Evolutionary conservation across 2,797 vertebrate species (phyloP), one percentile per base, ranked within the genome.

Genomic region (Sebastes taczanowskii): DNA sequence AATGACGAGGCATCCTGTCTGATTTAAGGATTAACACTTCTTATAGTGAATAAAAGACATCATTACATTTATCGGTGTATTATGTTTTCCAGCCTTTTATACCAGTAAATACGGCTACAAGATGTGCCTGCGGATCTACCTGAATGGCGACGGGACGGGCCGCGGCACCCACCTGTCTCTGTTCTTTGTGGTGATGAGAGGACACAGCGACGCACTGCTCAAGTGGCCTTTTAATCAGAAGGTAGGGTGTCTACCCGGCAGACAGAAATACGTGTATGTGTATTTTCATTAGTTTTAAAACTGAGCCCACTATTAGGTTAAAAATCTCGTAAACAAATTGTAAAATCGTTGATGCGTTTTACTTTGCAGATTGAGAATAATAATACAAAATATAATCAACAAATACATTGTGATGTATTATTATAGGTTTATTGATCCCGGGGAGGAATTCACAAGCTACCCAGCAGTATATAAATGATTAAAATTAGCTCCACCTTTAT

Each of bases 191-290:
- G 97, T 99, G 92, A 99, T 99, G 99, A 97, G 96, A 84, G 98
- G 99, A 77, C 97, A 97, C 82, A 96, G 97, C 0, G 99, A 99
- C 0, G 97, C 98, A 0, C 96, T 99, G 55, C 95, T 99, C 78
- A 97, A 97, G 25, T 99, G 99, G 98, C 99, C 99, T 80, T 99
- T 99, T 85, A 99, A 99, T 91, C 99, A 99, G 90, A 99, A 99
- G 97, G 99, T 98, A 38, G 30, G 49, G 6, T 27, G 1, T 56
- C 10, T 16, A 22, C 56, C 38, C 9, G 14, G 7, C 18, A 35
- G 13, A 22, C 27, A 13, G 30, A 67, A 30, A 46, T 52, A 52
- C 0, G 14, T 52, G 4, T 52, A 52, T 2, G 8, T 1, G 7
- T 46, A 46, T 46, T 0, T 46, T 46, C 42, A 46, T 0, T 46